phyloP scores from a whole-genome alignment of 2,113 vertebrate species.

The Gulo gulo region DNA sequence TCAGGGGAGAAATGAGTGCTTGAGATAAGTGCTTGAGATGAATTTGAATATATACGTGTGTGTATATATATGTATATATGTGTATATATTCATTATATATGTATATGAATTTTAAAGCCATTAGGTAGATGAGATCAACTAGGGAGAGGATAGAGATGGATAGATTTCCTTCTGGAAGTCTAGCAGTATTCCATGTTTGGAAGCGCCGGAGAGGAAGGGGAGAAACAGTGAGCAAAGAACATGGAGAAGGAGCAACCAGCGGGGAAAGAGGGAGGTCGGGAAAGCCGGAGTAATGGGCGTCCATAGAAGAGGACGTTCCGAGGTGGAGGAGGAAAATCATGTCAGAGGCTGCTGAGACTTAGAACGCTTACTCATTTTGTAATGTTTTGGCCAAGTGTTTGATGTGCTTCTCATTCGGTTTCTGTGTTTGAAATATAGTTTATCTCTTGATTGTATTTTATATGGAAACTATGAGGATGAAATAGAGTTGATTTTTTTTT shows the following conservation, averaged over 20 bases:
- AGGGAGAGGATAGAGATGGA: neutral
- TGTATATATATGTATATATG: neutral
- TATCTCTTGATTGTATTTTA: neutral
- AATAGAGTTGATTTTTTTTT: conserved; percentile 38
- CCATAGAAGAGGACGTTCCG: neutral
- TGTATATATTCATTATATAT: too few relatives aligned
- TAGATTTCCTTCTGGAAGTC: too few relatives aligned
- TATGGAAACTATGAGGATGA: neutral
- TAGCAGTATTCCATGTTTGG: fast-evolving
- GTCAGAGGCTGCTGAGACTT: neutral
- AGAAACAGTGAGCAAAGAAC: neutral
- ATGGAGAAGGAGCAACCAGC: neutral
- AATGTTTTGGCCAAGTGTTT: neutral
- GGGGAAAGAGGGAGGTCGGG: neutral
- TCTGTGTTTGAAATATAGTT: neutral
- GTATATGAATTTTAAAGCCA: neutral
- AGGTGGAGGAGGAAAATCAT: neutral
- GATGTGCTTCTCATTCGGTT: neutral
- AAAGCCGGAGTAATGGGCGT: neutral
- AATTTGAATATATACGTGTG: neutral
- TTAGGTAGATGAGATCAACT: neutral
- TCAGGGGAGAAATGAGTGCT: neutral
- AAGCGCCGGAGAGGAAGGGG: neutral
- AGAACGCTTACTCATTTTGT: neutral
- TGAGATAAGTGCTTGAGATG: neutral